phyloP scores from a whole-genome alignment of 2,113 vertebrate genomes.

The Lepisosteus oculatus region DNA sequence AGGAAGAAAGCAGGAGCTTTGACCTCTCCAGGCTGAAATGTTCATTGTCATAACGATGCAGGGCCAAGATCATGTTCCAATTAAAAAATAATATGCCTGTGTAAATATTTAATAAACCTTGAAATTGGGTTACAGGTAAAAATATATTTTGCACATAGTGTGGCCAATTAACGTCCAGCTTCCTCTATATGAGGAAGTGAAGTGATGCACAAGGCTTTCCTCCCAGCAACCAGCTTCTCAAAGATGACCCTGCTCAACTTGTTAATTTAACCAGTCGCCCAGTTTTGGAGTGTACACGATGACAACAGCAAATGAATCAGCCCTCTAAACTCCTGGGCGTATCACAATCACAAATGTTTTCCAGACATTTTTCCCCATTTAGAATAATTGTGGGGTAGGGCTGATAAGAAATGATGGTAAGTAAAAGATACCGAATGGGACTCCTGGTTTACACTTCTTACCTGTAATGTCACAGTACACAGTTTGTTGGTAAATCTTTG shows the following conservation, averaged over 20 bases:
- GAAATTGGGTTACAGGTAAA: neutral
- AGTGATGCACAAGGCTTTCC: neutral
- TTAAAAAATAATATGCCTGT: slow-evolving; percentile 1
- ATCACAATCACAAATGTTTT: too few relatives aligned
- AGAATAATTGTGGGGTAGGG: too few relatives aligned
- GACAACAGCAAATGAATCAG: neutral
- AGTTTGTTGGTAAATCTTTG: slow-evolving; percentile 65
- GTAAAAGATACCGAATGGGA: too few relatives aligned
- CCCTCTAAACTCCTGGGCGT: neutral
- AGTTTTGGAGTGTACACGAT: neutral
- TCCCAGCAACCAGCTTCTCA: neutral
- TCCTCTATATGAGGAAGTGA: neutral
- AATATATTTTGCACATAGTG: too few relatives aligned
- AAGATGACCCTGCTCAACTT: neutral
- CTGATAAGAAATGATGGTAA: too few relatives aligned
- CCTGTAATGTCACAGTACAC: slow-evolving; percentile 83
- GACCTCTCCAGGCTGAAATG: neutral
- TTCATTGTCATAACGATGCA: neutral
- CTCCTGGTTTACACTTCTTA: slow-evolving; percentile 29
- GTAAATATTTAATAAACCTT: slow-evolving; percentile 1
- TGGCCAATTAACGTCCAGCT: neutral
- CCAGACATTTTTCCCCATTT: too few relatives aligned
- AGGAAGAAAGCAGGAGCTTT: neutral
- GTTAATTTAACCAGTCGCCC: neutral
- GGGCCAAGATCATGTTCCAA: slow-evolving; percentile 1